Conservation (phyloP, 2,888 invertebrate genomes). For the Saturnia japonica region DNA sequence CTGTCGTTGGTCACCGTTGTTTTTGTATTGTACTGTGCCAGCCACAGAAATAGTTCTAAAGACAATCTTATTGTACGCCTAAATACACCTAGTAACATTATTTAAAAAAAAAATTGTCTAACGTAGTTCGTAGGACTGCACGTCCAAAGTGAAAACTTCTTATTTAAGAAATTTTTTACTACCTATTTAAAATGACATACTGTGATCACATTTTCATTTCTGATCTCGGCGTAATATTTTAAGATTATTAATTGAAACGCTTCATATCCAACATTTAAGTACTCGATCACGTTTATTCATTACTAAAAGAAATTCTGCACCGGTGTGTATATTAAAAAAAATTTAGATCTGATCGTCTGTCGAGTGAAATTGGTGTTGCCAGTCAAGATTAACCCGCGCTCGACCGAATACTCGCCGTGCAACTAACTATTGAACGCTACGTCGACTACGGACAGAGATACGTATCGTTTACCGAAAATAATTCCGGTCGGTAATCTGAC, state of each 20-base stretch:
- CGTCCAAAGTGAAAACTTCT: too few species aligned
- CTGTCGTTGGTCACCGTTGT: too few species aligned
- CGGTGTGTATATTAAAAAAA: conserved; percentile 20
- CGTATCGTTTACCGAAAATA: conserved; percentile 77
- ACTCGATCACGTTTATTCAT: conserved; percentile 63
- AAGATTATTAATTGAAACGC: not conserved
- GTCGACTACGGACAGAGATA: conserved; percentile 67
- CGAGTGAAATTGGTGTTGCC: conserved; percentile 58
- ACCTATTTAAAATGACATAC: too few species aligned
- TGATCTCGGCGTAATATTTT: too few species aligned
- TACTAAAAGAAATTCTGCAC: conserved; percentile 45
- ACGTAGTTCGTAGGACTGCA: too few species aligned
- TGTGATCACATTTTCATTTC: too few species aligned
- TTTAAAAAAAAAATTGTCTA: too few species aligned
- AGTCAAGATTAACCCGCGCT: conserved; percentile 64
- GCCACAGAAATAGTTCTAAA: too few species aligned
- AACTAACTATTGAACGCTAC: conserved; percentile 73
- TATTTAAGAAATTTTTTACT: too few species aligned
- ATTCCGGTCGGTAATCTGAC: conserved; percentile 66
- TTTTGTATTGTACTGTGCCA: too few species aligned
- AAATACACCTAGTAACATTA: too few species aligned
- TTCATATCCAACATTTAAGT: conserved; percentile 54
- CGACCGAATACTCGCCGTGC: conserved; percentile 56
- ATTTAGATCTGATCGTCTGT: conserved; percentile 39
- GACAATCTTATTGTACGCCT: too few species aligned